Evolutionary conservation across 2,797 vertebrate genomes (phyloP), one percentile per base, ranked within the genome.

Genomic region (Parambassis ranga): DNA sequence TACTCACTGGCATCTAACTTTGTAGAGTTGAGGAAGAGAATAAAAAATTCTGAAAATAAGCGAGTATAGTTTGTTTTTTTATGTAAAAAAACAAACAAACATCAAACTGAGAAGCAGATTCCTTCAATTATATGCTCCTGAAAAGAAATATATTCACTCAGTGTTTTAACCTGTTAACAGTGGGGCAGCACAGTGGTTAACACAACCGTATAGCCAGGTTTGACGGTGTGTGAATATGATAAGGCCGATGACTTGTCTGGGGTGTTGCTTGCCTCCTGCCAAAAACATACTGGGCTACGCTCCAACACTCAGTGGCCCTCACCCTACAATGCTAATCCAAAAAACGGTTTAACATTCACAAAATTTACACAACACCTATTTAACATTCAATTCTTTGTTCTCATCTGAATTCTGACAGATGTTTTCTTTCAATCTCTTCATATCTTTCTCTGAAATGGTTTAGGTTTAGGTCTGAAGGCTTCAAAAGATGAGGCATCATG

Each of bases 241-340:
- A 42, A 64, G 38, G 43, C 46, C 30, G 44, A 3, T 5, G 6
- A 56, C 55, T 32, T 53, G 42, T 57, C 46, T 16, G 3, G 18
- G n/a, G 15, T 13, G 37, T 14, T 64, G 48, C 23, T 30, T 41
- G 32, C 2, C 18, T 57, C 51, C 33, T 1, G 27, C 57, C 70
- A 74, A 72, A 36, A 43, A 27, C 37, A 63, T 20, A 18, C 49
- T 47, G 39, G 58, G 59, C 55, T 49, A 23, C 20, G 3, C 23
- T 30, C n/a, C 16, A 50, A 27, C 11, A 4, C 7, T 3, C 13
- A 9, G 32, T 46, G 37, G 19, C 20, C 7, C 11, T 33, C 22
- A 42, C 48, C 18, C 2, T 1, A 26, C 13, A 2, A 31, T 7
- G 6, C 14, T 14, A 15, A 24, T 20, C 27, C 24, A 7, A 13